phyloP scores from a whole-genome alignment of 2,888 invertebrate species.

The Philereme vetulata region DNA sequence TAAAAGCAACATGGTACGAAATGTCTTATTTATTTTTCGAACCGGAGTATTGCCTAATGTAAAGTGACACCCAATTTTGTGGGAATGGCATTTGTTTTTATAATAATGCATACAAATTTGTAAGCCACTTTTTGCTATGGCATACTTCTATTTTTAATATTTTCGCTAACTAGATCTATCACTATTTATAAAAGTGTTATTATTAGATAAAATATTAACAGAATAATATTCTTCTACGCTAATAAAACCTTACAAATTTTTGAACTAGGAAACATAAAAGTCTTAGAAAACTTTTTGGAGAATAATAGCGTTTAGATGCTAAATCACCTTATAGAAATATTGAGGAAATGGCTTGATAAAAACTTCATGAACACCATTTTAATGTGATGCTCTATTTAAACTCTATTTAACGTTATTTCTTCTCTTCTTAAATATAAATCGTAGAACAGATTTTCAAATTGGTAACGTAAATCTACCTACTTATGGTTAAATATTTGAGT shows the following conservation, averaged over 20 bases:
- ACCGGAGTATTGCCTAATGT: constrained; percentile 52
- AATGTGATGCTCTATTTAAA: constrained; percentile 10
- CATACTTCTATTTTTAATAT: constrained; percentile 65
- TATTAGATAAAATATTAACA: constrained; percentile 72
- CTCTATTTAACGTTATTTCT: constrained; percentile 1
- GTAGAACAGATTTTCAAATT: constrained; percentile 7
- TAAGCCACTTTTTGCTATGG: constrained; percentile 67
- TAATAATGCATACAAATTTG: constrained; percentile 59
- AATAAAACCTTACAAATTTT: constrained; percentile 71
- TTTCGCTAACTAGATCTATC: constrained; percentile 70
- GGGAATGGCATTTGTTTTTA: constrained; percentile 48
- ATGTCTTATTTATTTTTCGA: constrained; percentile 56
- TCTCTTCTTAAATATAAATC: constrained; percentile 10
- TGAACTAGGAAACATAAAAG: constrained; percentile 66
- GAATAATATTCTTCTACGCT: constrained; percentile 82
- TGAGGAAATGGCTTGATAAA: constrained; percentile 55
- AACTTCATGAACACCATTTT: constrained; percentile 9
- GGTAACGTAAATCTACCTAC: background rate
- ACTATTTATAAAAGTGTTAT: constrained; percentile 62
- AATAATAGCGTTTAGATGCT: constrained; percentile 62
- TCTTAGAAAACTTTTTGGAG: constrained; percentile 64
- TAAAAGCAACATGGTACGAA: constrained; percentile 55
- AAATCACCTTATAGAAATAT: constrained; percentile 60
- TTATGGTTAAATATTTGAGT: constrained; percentile 2
- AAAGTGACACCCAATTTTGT: constrained; percentile 45